Conservation (phyloP, 2,797 vertebrate genomes). For the Odontamblyopus lacepedii region DNA sequence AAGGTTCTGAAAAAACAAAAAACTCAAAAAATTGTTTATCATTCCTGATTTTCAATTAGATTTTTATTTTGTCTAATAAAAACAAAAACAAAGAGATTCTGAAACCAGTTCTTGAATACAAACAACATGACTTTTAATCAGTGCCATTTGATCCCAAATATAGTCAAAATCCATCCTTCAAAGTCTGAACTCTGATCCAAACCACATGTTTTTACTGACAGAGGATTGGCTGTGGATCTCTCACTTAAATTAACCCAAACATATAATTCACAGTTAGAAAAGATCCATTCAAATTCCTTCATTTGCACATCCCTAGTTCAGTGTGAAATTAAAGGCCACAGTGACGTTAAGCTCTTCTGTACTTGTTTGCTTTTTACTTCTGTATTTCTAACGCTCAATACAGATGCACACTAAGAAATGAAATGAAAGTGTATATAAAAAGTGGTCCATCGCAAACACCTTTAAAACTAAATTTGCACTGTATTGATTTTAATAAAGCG, state of each 20-base stretch:
- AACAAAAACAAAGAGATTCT: not conserved
- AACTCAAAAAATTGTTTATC: too few species aligned
- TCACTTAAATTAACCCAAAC: not conserved
- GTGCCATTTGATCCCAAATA: not conserved
- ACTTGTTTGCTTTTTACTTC: not conserved
- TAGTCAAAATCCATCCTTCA: not conserved
- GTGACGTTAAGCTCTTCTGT: not conserved
- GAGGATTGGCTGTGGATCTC: too few species aligned
- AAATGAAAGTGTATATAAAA: not conserved
- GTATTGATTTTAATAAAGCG: constrained; percentile 8
- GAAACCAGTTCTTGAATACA: not conserved
- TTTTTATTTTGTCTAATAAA: not conserved
- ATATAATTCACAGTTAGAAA: not conserved
- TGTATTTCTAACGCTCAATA: not conserved
- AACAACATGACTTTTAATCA: not conserved
- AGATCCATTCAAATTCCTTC: not conserved
- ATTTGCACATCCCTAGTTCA: too few species aligned
- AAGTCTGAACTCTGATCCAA: not conserved
- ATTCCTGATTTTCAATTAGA: too few species aligned
- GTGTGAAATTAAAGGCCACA: not conserved
- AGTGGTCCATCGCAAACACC: not conserved
- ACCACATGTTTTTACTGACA: not conserved
- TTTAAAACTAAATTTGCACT: not conserved
- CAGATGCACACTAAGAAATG: not conserved
- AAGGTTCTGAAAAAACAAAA: too few species aligned